phyloP scores from a whole-genome alignment of 35 echinoderm and acorn worm genomes.

The Ophioderma brevispina region DNA sequence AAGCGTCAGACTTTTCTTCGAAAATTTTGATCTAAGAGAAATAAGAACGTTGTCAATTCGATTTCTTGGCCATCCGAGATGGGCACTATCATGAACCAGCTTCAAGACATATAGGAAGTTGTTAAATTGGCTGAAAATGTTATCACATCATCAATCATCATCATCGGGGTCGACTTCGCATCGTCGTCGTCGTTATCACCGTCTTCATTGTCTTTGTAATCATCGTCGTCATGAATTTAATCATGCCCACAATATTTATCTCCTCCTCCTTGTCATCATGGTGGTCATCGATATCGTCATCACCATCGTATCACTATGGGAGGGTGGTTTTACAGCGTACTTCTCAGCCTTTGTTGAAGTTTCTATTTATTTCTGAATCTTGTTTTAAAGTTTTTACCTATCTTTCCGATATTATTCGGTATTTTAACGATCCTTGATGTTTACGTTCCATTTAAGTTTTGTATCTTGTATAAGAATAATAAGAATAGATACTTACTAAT shows the following conservation, averaged over 20 bases:
- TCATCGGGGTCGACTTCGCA: background rate
- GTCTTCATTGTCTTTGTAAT: background rate
- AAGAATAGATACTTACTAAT: background rate
- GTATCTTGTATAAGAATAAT: background rate
- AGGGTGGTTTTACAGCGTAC: too few species aligned
- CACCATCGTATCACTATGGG: too few species aligned
- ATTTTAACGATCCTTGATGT: too few species aligned
- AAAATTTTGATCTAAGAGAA: constrained; percentile 68
- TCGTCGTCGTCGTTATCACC: background rate
- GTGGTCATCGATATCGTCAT: background rate
- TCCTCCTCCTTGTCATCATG: background rate
- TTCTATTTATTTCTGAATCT: background rate
- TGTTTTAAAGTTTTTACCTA: background rate
- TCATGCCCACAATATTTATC: background rate
- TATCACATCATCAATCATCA: too few species aligned
- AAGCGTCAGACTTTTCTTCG: constrained; percentile 36
- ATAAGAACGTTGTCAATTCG: constrained; percentile 54
- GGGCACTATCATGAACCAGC: constrained; percentile 13
- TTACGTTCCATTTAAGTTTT: too few species aligned
- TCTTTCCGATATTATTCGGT: too few species aligned
- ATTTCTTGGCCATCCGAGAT: constrained; percentile 64
- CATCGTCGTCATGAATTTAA: background rate
- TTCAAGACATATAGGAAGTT: constrained; percentile 68
- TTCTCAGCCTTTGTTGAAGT: too few species aligned
- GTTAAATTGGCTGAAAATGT: constrained; percentile 25